Conservation (phyloP, 2,888 invertebrate genomes). For the Rotaria socialis region DNA sequence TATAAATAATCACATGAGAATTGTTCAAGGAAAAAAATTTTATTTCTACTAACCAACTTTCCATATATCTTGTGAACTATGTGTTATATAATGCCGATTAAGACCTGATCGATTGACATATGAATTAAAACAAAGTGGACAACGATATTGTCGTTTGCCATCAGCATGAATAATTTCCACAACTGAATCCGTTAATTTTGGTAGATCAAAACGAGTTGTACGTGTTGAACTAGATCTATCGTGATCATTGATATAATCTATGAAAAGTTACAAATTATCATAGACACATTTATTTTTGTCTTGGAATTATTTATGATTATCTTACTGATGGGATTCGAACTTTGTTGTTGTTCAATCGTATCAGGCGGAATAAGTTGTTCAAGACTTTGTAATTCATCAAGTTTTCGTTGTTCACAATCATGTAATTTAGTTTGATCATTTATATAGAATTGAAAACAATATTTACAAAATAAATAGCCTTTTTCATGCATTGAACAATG, state of each 20-base stretch:
- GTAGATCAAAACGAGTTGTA: neutral
- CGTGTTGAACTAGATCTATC: neutral
- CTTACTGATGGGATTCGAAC: neutral
- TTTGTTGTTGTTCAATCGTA: constrained; percentile 21
- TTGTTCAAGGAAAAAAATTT: too few relatives aligned
- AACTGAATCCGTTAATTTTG: neutral
- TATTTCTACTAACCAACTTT: constrained; percentile 22
- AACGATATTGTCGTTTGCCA: constrained; percentile 33
- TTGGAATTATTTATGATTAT: neutral
- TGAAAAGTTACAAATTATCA: neutral
- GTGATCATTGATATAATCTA: neutral
- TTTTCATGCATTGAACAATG: constrained; percentile 25
- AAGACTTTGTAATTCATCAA: constrained; percentile 32
- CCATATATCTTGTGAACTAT: constrained; percentile 35
- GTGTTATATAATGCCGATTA: constrained; percentile 37
- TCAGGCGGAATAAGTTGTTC: constrained; percentile 27
- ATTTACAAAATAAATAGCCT: constrained; percentile 3
- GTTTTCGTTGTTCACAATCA: constrained; percentile 6
- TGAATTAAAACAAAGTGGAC: constrained; percentile 20
- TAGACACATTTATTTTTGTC: neutral
- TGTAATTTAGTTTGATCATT: neutral
- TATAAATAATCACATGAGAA: neutral
- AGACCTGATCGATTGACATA: constrained; percentile 31
- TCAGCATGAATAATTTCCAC: neutral
- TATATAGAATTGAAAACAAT: constrained; percentile 22